phyloP scores from a whole-genome alignment of 1,140 invertebrate genomes.

The Chrysoperla carnea region DNA sequence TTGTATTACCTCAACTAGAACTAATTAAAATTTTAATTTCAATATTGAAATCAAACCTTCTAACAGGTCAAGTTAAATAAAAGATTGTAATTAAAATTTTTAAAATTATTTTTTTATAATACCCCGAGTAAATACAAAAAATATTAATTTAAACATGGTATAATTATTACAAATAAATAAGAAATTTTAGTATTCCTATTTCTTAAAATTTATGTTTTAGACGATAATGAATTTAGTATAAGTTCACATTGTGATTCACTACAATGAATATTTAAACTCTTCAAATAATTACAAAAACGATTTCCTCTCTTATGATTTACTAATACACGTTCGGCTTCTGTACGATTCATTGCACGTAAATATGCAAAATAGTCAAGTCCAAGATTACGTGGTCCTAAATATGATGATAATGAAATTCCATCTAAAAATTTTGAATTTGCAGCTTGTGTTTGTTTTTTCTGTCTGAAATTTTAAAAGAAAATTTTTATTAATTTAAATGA shows the following conservation, averaged over 20 bases:
- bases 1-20: no score
- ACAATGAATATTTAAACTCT: slow-evolving; percentile 11
- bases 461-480: slow-evolving; percentile 12
- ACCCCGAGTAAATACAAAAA: no score
- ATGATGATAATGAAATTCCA: slow-evolving; percentile 7
- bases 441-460: slow-evolving; percentile 10
- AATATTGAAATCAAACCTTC: no score
- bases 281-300: slow-evolving; percentile 41
- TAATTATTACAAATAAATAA: no score
- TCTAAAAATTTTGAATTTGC: slow-evolving; percentile 9
- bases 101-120: no score
- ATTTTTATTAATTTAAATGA: slow-evolving; percentile 2
- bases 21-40: no score
- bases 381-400: slow-evolving; percentile 8
- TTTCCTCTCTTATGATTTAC: slow-evolving; percentile 29
- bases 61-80: no score
- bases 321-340: slow-evolving; percentile 29
- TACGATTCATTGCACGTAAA: slow-evolving; percentile 33
- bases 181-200: no score
- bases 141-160: no score
- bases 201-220: no score
- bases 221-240: no score
- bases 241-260: slow-evolving; percentile 5
- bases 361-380: slow-evolving; percentile 33
- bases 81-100: no score